A percentile compares a stretch with the other conserved stretches of the same genome.
phyloP scores from a whole-genome alignment of 2,113 vertebrate genomes.

The Ancistrus triradiatus region DNA sequence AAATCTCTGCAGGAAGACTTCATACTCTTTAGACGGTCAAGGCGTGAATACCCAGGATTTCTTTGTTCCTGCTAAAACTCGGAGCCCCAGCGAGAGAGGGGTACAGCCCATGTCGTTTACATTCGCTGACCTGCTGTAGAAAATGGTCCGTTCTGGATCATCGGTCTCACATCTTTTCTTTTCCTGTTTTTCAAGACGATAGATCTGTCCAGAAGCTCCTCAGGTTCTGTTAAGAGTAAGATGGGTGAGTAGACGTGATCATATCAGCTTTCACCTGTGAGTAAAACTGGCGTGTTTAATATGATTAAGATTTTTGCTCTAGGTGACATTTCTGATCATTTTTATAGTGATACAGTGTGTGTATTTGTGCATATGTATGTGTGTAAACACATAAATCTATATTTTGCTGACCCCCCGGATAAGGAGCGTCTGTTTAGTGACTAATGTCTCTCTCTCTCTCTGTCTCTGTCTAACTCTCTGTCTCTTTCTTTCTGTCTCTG shows the following conservation, averaged over 20 bases:
- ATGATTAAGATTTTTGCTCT: too few species aligned
- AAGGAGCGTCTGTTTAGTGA: too few species aligned
- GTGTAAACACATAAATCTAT: too few species aligned
- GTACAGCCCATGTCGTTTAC: constrained; percentile 16
- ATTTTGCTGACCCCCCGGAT: too few species aligned
- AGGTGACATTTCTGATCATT: too few species aligned
- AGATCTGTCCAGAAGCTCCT: constrained; percentile 57
- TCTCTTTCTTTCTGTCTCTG: too few species aligned
- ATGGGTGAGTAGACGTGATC: constrained; percentile 56
- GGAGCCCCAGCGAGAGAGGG: constrained; percentile 54
- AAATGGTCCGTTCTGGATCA: neutral
- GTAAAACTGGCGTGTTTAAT: too few species aligned
- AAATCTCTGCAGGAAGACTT: constrained; percentile 50
- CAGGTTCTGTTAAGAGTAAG: constrained; percentile 62
- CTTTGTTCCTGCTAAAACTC: constrained; percentile 35
- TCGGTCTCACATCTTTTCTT: constrained; percentile 14
- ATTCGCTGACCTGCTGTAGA: too few species aligned
- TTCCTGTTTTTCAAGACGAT: constrained; percentile 48
- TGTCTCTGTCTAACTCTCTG: too few species aligned
- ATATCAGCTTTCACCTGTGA: too few species aligned
- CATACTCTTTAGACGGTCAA: constrained; percentile 37
- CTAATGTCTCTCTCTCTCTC: too few species aligned
- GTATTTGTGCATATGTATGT: neutral
- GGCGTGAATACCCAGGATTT: constrained; percentile 30
- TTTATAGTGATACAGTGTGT: too few species aligned